Percentiles rank a stretch among this genome's conserved stretches.
phyloP scores from a whole-genome alignment of 1,140 invertebrate species.

The Lordiphosa clarofinis region DNA sequence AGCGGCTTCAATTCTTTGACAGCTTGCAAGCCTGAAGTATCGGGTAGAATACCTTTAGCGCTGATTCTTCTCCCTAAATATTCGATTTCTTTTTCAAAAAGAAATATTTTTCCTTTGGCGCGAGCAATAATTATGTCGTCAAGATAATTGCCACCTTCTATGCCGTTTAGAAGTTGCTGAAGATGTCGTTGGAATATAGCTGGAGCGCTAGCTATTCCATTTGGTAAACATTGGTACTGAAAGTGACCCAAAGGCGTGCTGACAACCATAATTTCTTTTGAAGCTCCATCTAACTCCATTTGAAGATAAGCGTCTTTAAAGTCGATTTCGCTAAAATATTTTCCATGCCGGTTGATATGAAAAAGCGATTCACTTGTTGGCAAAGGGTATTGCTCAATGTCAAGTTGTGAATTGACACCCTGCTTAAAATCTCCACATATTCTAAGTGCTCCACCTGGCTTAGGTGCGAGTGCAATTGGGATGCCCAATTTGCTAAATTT shows the following conservation, averaged over 20 bases:
- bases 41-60: conserved; percentile 35
- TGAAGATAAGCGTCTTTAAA: background rate
- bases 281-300: conserved; percentile 4
- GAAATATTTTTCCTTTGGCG: conserved; percentile 35
- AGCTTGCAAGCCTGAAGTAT: conserved; percentile 22
- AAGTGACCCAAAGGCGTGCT: conserved; percentile 9
- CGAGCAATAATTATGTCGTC: conserved; percentile 70
- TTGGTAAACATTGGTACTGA: conserved; percentile 6
- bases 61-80: conserved; percentile 62
- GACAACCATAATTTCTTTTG: conserved; percentile 10
- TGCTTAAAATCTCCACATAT: conserved; percentile 22
- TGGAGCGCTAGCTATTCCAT: conserved; percentile 15
- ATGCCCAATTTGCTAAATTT: conserved; percentile 14
- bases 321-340: conserved; percentile 1
- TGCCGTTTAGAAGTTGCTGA: conserved; percentile 42
- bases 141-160: conserved; percentile 63
- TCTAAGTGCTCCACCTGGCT: conserved; percentile 9
- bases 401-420: conserved; percentile 11
- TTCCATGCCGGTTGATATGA: conserved; percentile 1
- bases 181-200: conserved; percentile 20
- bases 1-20: no score
- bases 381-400: conserved; percentile 13
- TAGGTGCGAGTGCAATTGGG: conserved; percentile 3
- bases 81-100: conserved; percentile 47
- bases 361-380: conserved; percentile 8